A percentile compares a stretch with the other conserved stretches of the same genome.
These are phyloP conservation scores for Chrysomallon squamiferum DNA, from an alignment of 1,140 invertebrate species.

Conservation along the genomic window DNA sequence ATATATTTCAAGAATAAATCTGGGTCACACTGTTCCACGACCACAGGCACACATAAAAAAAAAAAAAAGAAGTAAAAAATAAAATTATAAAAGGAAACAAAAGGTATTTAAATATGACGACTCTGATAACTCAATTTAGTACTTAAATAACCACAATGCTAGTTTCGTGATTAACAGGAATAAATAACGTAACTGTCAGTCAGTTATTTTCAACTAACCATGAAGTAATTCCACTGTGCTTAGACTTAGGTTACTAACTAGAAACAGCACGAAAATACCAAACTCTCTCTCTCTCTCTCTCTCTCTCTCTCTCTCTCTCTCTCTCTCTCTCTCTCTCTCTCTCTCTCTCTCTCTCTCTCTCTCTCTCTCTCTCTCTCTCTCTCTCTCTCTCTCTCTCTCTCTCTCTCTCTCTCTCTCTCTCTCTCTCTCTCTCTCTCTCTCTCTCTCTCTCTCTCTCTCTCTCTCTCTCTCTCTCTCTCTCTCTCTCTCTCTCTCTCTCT, in stretches of 20 bases:
- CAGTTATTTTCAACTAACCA: no score
- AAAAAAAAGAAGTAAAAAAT: no score
- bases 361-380: background rate
- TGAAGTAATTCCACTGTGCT: no score
- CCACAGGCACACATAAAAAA: background rate
- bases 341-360: background rate
- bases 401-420: slow-evolving; percentile 11
- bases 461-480: background rate
- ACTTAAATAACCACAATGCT: no score
- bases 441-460: slow-evolving; percentile 7
- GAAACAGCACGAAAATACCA: no score
- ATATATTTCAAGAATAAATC: background rate
- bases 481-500: background rate
- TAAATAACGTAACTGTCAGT: no score
- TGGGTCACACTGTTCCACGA: background rate
- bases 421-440: slow-evolving; percentile 6
- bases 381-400: slow-evolving; percentile 6
- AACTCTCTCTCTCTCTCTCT: slow-evolving; percentile 6
- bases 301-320: background rate
- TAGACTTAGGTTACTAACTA: no score
- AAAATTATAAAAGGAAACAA: no score
- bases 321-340: background rate
- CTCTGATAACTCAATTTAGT: no score
- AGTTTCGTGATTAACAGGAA: no score
- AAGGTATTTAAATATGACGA: no score